Evolutionary conservation across 2,888 invertebrate genomes (phyloP), one percentile per base, ranked within the genome.

Genomic region (Spialia ferax): DNA sequence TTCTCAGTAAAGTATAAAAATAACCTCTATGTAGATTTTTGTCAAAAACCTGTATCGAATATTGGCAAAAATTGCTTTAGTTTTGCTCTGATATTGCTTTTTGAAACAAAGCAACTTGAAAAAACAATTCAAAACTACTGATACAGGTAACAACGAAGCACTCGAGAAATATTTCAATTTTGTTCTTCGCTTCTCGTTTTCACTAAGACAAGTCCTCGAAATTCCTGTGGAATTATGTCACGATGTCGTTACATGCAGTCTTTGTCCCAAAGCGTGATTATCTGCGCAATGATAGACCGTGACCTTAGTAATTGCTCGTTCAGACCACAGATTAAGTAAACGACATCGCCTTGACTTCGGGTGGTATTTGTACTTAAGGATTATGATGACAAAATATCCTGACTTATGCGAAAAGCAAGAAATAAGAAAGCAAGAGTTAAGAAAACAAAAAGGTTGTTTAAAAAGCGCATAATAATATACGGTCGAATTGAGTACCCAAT

Each of bases 171-270:
- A 2, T 45, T 18, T 45, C 1, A 6, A 32, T 32, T 20, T 45
- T 2, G 10, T 2, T 45, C 45, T 3, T 57, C 48, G 57, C 18
- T 54, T 22, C 20, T 11, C 13, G 3, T 11, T 22, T 32, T 18
- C 48, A 45, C 10, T 45, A 7, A 7, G 45, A 60, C 60, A 29
- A 15, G 18, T 61, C 20, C 45, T n/a, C 29, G n/a, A 91, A 88
- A 93, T 92, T 90, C 90, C 80, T 83, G 69, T 63, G 75, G 75
- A 72, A 74, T 80, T 74, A 79, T 82, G 82, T 93, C 93, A 93
- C 91, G 91, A 91, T 79, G 87, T 84, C 89, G 82, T 84, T 81
- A 85, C 81, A 83, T 81, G 74, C 82, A 79, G 74, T 76, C 74
- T 80, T 80, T 82, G 82, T 80, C 78, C 77, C 78, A 74, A 77